Conservation (phyloP, 2,113 vertebrate species). For the Thymallus thymallus region DNA sequence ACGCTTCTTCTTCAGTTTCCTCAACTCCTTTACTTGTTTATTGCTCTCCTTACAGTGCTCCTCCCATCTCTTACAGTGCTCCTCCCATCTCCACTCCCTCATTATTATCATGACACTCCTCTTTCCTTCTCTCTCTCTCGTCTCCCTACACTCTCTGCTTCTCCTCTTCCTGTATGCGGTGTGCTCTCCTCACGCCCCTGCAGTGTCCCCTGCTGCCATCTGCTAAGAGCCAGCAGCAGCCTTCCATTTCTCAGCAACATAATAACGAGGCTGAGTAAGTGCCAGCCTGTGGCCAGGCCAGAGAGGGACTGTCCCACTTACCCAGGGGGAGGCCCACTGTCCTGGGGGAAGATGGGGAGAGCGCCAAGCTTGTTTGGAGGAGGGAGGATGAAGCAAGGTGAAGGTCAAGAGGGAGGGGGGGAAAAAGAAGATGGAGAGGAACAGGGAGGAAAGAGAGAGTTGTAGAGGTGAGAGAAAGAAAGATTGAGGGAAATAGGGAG, state of each 20-base stretch:
- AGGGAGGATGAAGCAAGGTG: slow-evolving; percentile 14
- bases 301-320: slow-evolving; percentile 5
- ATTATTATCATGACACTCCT: not conserved
- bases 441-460: not conserved
- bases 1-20: too few relatives aligned
- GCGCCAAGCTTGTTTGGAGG: not conserved
- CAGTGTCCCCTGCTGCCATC: slow-evolving; percentile 35
- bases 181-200: slow-evolving; percentile 31
- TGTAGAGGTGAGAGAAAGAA: not conserved
- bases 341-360: slow-evolving; percentile 10
- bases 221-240: slow-evolving; percentile 32
- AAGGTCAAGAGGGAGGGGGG: slow-evolving; percentile 7
- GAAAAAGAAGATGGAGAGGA: slow-evolving; percentile 3
- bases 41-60: not conserved
- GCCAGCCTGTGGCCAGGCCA: slow-evolving; percentile 23
- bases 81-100: not conserved
- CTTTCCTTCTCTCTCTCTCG: not conserved
- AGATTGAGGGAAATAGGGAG: too few relatives aligned
- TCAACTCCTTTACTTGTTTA: too few relatives aligned
- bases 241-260: slow-evolving; percentile 34
- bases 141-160: not conserved
- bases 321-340: slow-evolving; percentile 43
- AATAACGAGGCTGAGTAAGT: slow-evolving; percentile 41
- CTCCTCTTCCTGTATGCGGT: not conserved
- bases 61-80: not conserved